Percentiles rank a stretch among this genome's conserved stretches.
Conservation (phyloP, 2,797 vertebrate genomes). For the Novumbra hubbsi region DNA sequence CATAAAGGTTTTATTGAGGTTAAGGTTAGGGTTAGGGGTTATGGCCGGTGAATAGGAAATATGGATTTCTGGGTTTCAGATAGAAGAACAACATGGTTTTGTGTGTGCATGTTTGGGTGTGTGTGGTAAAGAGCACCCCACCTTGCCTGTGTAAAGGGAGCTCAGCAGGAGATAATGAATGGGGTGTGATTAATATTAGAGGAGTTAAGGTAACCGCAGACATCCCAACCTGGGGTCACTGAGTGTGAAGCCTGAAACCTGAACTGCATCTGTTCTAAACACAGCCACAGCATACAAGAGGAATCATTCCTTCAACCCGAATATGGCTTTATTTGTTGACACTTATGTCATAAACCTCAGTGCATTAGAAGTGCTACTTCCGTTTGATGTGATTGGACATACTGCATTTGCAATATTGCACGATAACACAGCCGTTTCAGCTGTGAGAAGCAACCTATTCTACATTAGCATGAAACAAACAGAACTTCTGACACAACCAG, state of each 20-base stretch:
- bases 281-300: conserved; percentile 36
- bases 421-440: background rate
- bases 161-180: conserved; percentile 67
- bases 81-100: background rate
- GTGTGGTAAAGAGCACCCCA: conserved; percentile 1
- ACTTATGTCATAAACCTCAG: background rate
- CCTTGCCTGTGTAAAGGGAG: conserved; percentile 67
- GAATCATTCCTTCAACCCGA: conserved; percentile 44
- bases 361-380: background rate
- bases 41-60: no score
- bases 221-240: conserved; percentile 63
- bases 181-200: conserved; percentile 77
- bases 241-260: conserved; percentile 64
- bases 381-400: background rate
- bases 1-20: no score
- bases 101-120: background rate
- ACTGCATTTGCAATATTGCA: background rate
- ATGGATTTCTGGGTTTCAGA: background rate
- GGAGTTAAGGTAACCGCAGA: conserved; percentile 72
- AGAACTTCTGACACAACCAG: background rate
- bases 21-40: no score
- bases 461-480: background rate
- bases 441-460: background rate
- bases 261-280: conserved; percentile 52
- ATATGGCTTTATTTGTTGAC: conserved; percentile 40